These are phyloP conservation scores for Halichoeres trimaculatus DNA, from an alignment of 2,113 vertebrate species.

Conservation along the genomic window DNA sequence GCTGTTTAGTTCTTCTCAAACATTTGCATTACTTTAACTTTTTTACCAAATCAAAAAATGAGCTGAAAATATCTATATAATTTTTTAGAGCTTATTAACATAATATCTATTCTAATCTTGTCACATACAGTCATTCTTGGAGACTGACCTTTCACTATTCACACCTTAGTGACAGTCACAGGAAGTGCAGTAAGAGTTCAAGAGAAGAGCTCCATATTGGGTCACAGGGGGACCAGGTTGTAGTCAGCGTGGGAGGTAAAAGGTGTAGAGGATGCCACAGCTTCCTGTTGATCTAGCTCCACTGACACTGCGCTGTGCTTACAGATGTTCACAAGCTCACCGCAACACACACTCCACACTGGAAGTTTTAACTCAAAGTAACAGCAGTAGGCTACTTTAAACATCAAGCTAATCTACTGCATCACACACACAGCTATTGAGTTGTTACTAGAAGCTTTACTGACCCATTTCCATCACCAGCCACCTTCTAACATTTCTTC, in stretches of 20 bases:
- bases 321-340: neutral
- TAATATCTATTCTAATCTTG: too few species aligned
- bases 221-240: neutral
- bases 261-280: neutral
- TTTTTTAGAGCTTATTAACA: too few species aligned
- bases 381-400: too few species aligned
- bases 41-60: too few species aligned
- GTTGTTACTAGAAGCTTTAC: neutral
- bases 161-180: slow-evolving; percentile 6
- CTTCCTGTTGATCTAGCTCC: slow-evolving; percentile 25
- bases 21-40: too few species aligned
- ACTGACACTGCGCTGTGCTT: slow-evolving; percentile 9
- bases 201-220: neutral
- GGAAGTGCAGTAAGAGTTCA: neutral
- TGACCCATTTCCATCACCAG: slow-evolving; percentile 30
- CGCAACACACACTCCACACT: too few species aligned
- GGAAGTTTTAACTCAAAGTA: too few species aligned
- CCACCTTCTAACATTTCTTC: neutral
- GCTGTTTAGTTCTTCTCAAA: neutral
- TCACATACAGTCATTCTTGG: too few species aligned
- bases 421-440: too few species aligned
- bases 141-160: too few species aligned
- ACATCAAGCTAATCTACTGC: too few species aligned
- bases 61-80: too few species aligned
- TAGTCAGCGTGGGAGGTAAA: neutral